Conservation (phyloP, 2,113 vertebrate species). For the Lepus europaeus region DNA sequence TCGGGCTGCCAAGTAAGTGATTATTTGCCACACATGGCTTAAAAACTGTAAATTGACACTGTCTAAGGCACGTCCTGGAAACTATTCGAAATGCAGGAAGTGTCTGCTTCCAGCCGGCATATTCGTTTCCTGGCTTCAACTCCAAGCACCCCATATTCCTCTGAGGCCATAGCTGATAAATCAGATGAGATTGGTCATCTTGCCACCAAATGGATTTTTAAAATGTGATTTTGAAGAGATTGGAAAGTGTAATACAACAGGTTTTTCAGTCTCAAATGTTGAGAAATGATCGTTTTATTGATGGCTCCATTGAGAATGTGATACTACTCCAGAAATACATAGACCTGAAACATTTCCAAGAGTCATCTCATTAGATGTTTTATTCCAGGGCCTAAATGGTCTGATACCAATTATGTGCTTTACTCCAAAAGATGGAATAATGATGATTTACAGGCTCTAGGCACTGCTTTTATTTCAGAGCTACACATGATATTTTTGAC, state of each 20-base stretch:
- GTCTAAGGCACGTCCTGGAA: slow-evolving; percentile 16
- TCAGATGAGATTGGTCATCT: slow-evolving; percentile 80
- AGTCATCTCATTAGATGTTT: slow-evolving; percentile 38
- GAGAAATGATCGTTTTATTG: slow-evolving; percentile 77
- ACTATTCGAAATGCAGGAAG: slow-evolving; percentile 67
- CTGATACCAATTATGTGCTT: slow-evolving; percentile 60
- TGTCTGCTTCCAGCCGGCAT: slow-evolving; percentile 50
- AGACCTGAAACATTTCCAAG: slow-evolving; percentile 40
- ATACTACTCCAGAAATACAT: slow-evolving; percentile 50
- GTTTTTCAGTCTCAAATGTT: slow-evolving; percentile 69
- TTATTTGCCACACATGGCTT: slow-evolving; percentile 52
- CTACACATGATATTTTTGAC: slow-evolving; percentile 58
- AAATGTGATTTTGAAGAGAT: slow-evolving; percentile 82
- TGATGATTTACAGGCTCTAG: slow-evolving; percentile 17
- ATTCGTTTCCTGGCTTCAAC: slow-evolving; percentile 51
- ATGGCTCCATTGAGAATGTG: slow-evolving; percentile 69
- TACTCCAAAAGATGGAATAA: slow-evolving; percentile 66
- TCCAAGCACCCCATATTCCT: slow-evolving; percentile 75
- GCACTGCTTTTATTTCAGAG: slow-evolving; percentile 67
- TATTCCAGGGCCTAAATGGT: slow-evolving; percentile 65
- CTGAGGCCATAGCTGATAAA: slow-evolving; percentile 75
- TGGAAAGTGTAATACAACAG: slow-evolving; percentile 79
- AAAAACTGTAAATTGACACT: background rate
- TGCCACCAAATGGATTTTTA: slow-evolving; percentile 78
- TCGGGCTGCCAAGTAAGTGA: slow-evolving; percentile 32